Base-by-base conservation (phyloP, 2,113 vertebrate species). In the Redunca redunca region DNA sequence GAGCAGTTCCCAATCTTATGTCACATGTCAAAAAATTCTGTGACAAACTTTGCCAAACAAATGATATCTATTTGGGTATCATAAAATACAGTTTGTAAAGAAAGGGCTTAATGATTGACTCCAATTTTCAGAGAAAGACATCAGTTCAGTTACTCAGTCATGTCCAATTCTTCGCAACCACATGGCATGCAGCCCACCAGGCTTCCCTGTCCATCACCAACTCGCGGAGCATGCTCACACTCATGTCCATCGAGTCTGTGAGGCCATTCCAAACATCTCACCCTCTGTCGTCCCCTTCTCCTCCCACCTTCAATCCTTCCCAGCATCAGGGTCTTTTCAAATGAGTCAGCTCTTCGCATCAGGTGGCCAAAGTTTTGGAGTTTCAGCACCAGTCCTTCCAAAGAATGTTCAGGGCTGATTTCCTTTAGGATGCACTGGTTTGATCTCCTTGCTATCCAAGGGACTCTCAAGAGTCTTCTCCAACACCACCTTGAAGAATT, bases 221-320 rank as follows among this genome's bases (percentile, higher is more conserved):
- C 33, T 36, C 17, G 0, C 0, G 8, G 2, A 67, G 17, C 17
- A 1, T 67, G n/a, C n/a, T 71, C 64, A 36, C 19, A 21, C n/a
- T 71, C 17, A 23, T 1, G 19, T 36, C n/a, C 64, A 71, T 71
- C 0, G 9, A 71, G 64, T 21, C 19, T 1, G 64, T 36, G 64
- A 21, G 23, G 9, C 19, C n/a, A 36, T 12, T 12, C n/a, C 64
- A 36, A 36, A 5, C 19, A 36, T 36, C 5, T 36, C n/a, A 71
- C 36, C n/a, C n/a, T 71, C n/a, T 36, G 64, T 71, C 7, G 0
- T 71, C 9, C 17, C 9, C 17, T 71, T 71, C 64, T 71, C 9
- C 64, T 71, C 67, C 67, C 0, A 4, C 9, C 19, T 11, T 71
- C n/a, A 71, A 12, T 71, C 67, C 23, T 71, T 71, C 19, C 67